Conservation (phyloP, 2,113 vertebrate species). For the Muntiacus reevesi region DNA sequence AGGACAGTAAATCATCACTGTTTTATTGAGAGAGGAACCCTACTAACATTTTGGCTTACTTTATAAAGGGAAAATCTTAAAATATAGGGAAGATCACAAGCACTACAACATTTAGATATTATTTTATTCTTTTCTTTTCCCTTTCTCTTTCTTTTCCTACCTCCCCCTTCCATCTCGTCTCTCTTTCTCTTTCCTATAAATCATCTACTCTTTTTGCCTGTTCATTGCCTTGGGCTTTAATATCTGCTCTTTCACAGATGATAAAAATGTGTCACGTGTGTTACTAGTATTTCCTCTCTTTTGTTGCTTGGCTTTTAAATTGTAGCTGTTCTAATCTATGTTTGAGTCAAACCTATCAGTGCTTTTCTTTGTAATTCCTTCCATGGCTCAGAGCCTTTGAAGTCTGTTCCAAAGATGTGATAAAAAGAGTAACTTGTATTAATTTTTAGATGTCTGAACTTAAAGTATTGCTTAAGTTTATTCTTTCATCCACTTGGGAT, state of each 20-base stretch:
- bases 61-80: neutral
- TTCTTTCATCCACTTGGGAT: neutral
- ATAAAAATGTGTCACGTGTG: neutral
- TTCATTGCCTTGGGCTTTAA: neutral
- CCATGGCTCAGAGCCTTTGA: neutral
- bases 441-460: neutral
- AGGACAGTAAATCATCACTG: neutral
- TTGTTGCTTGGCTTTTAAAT: neutral
- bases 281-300: neutral
- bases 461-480: neutral
- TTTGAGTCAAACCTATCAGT: neutral
- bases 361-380: neutral
- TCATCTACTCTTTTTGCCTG: neutral
- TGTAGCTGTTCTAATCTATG: neutral
- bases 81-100: neutral
- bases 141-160: neutral
- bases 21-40: neutral
- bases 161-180: too few species aligned
- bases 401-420: neutral
- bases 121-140: neutral
- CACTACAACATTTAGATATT: neutral
- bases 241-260: neutral
- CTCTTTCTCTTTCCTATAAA: neutral
- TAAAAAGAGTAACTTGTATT: neutral
- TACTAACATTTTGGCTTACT: neutral